Conservation (phyloP, 1,140 invertebrate genomes). For the Drosophila quadrilineata region DNA sequence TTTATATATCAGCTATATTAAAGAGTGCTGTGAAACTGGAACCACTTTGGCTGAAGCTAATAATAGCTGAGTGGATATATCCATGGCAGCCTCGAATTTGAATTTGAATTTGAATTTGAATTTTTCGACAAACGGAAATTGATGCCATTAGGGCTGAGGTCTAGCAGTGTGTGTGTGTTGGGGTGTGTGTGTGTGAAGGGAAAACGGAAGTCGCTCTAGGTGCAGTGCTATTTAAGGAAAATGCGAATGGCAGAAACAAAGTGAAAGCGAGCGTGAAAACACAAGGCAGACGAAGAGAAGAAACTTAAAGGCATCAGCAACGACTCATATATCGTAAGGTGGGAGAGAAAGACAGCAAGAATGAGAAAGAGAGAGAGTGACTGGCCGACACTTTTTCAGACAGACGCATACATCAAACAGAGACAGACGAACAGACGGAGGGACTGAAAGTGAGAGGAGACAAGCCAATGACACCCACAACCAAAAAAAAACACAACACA, state of each 20-base stretch:
- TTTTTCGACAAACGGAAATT: constrained; percentile 62
- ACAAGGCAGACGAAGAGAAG: constrained; percentile 4
- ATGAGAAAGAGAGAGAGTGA: background rate
- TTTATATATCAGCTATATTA: no score
- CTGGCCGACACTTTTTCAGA: constrained; percentile 36
- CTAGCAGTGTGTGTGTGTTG: no score
- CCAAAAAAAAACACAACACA: no score
- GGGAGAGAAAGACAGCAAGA: background rate
- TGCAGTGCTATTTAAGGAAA: constrained; percentile 62
- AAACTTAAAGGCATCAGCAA: no score
- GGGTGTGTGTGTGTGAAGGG: constrained; percentile 22
- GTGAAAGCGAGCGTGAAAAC: constrained; percentile 44
- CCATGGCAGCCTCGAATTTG: constrained; percentile 18
- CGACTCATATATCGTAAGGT: no score
- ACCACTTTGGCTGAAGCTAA: constrained; percentile 34
- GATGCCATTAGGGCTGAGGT: constrained; percentile 77
- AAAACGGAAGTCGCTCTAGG: constrained; percentile 52
- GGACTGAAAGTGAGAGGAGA: constrained; percentile 19
- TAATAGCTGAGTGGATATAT: constrained; percentile 32
- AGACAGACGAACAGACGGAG: constrained; percentile 13
- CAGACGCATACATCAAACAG: constrained; percentile 67
- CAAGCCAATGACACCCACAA: constrained; percentile 34
- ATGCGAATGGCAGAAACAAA: constrained; percentile 47
- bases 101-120: constrained; percentile 58
- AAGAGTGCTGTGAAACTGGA: constrained; percentile 19